Evolutionary conservation across 2,888 invertebrate genomes (phyloP).

Genomic region (Augochlorella aurata): DNA sequence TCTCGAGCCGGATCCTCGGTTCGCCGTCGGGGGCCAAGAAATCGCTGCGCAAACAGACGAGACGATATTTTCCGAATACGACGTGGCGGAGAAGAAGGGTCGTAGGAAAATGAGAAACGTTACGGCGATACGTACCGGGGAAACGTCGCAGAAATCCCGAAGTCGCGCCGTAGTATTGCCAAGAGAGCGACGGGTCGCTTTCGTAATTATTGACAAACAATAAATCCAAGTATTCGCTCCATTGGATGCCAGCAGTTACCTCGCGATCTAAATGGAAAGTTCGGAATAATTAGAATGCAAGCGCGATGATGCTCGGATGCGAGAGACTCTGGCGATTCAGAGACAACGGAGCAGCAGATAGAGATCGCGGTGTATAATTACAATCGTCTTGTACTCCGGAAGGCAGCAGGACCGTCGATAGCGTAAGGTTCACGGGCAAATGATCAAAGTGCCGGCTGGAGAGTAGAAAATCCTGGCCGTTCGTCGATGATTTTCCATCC

Average conservation of each 20-base stretch:
- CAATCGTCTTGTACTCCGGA: constrained; percentile 89
- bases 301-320: too few relatives aligned
- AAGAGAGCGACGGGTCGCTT: constrained; percentile 95
- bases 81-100: not conserved
- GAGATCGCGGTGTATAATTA: constrained; percentile 70
- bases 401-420: constrained; percentile 95
- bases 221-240: constrained; percentile 96
- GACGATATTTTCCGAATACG: not conserved
- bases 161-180: constrained; percentile 99
- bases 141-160: constrained; percentile 96
- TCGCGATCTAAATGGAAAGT: constrained; percentile 85
- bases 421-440: constrained; percentile 91
- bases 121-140: constrained; percentile 87
- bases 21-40: constrained; percentile 91
- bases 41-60: constrained; percentile 84
- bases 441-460: constrained; percentile 93
- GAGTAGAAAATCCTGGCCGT: constrained; percentile 87
- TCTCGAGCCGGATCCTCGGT: constrained; percentile 68
- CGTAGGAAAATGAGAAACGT: not conserved
- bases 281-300: not conserved
- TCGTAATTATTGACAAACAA: constrained; percentile 95
- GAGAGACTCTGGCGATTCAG: too few relatives aligned
- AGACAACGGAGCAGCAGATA: too few relatives aligned
- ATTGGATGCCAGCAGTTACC: constrained; percentile 94
- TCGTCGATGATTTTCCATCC: constrained; percentile 87